Conservation (phyloP, 2,113 vertebrate genomes). For the Eudorcas thomsonii region DNA sequence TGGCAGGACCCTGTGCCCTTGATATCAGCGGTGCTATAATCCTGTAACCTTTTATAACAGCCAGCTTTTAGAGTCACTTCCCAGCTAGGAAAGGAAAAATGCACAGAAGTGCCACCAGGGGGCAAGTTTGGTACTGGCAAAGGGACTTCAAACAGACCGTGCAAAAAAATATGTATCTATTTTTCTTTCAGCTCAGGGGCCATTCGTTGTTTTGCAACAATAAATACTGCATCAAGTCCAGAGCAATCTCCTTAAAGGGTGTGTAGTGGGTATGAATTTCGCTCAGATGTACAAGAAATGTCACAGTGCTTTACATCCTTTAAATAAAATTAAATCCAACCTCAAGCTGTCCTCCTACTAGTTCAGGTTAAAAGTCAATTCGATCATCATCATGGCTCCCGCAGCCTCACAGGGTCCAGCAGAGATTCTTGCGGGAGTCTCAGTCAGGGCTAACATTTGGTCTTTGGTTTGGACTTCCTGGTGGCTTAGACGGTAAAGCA, state of each 20-base stretch:
- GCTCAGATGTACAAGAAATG: slow-evolving; percentile 10
- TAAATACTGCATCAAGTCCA: background rate
- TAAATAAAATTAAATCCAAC: slow-evolving; percentile 40
- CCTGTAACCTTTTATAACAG: background rate
- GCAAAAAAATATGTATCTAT: background rate
- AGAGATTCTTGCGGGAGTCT: background rate
- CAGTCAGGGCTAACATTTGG: background rate
- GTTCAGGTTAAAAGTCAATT: background rate
- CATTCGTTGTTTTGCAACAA: background rate
- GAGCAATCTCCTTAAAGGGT: slow-evolving; percentile 15
- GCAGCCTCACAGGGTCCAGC: rapidly evolving
- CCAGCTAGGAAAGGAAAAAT: background rate
- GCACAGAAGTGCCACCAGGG: slow-evolving; percentile 66
- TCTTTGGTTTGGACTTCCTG: background rate
- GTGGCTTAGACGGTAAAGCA: too few species aligned
- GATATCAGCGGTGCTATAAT: rapidly evolving
- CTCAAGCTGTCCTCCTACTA: background rate
- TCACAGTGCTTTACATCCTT: slow-evolving; percentile 13
- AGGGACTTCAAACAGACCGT: slow-evolving; percentile 16
- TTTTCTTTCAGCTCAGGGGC: background rate
- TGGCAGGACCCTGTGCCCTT: background rate
- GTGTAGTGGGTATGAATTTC: slow-evolving; percentile 37
- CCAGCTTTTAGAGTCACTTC: background rate
- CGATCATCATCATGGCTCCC: background rate
- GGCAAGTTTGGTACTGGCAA: slow-evolving; percentile 70